These are phyloP conservation scores for Periparus ater DNA, from an alignment of 2,797 vertebrate species.

Conservation along the genomic window DNA sequence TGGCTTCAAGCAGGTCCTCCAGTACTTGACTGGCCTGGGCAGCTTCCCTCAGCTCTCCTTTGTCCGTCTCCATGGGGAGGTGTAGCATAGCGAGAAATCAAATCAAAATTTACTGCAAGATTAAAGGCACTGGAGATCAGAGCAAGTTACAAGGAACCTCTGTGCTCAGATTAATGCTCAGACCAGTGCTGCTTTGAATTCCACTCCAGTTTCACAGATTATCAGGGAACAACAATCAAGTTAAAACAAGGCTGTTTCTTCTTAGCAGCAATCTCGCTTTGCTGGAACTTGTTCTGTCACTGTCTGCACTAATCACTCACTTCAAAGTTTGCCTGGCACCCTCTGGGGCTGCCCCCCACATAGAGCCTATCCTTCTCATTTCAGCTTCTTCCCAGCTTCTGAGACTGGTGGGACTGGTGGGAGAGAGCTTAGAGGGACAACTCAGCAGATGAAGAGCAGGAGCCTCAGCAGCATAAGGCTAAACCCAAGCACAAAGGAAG, in stretches of 20 bases:
- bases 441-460: neutral
- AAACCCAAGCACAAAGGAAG: neutral
- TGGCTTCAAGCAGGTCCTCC: neutral
- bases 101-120: neutral
- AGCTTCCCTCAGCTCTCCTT: neutral
- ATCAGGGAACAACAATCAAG: neutral
- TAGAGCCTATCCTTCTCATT: neutral
- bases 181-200: constrained; percentile 3
- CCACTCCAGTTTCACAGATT: neutral
- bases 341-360: neutral
- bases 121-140: constrained; percentile 28
- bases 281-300: neutral
- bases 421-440: neutral
- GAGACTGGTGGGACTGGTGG: neutral
- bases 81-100: neutral
- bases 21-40: neutral
- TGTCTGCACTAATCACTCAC: neutral
- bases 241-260: neutral
- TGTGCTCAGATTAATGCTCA: constrained; percentile 12
- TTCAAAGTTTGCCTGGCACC: neutral
- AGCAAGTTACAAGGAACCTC: neutral
- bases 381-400: neutral
- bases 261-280: neutral
- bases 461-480: neutral
- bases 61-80: neutral